Evolutionary conservation across 2,888 invertebrate genomes (phyloP), one percentile per base, ranked within the genome.

Genomic region (Pyralis farinalis): DNA sequence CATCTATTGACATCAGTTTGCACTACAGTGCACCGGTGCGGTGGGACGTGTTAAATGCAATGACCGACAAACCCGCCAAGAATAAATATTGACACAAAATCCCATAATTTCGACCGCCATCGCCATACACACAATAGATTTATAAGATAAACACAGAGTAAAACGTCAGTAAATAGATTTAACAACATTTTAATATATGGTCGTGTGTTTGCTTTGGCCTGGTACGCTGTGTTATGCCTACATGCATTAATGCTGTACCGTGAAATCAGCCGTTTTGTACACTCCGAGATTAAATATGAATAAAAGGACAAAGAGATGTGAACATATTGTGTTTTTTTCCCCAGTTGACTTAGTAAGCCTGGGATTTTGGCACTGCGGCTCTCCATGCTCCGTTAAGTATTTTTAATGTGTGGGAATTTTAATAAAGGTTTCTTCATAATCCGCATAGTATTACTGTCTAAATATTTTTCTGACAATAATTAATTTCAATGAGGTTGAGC

Each of bases 161-260:
- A 85, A 86, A 87, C 82, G 86, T 84, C 79, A 78, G 87, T 80
- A 86, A 88, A 88, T 85, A 87, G 77, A 74, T 81, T 84, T 83
- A 86, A 88, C 87, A 87, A 85, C 83, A 84, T 84, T 88, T 86
- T 86, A 86, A 87, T 87, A 87, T 84, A 85, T 83, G 81, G 82
- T 71, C 77, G 72, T 70, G 55, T 84, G 76, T 87, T 86, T 85
- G 60, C 79, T 73, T 75, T 85, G 82, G 79, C 71, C 76, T 68
- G 71, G 70, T 76, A 58, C 75, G 77, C 71, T 82, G 74, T 80
- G 85, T 84, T 84, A 83, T 84, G 86, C 83, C 82, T 85, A 85
- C 86, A 85, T 77, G 86, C 82, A 82, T 84, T 86, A 85, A 86
- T 84, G 80, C 85, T 78, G 76, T 77, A 82, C 83, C 87, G 87